These are phyloP conservation scores for Drosophila niveifrons DNA, from an alignment of 2,888 invertebrate genomes.

Conservation along the genomic window DNA sequence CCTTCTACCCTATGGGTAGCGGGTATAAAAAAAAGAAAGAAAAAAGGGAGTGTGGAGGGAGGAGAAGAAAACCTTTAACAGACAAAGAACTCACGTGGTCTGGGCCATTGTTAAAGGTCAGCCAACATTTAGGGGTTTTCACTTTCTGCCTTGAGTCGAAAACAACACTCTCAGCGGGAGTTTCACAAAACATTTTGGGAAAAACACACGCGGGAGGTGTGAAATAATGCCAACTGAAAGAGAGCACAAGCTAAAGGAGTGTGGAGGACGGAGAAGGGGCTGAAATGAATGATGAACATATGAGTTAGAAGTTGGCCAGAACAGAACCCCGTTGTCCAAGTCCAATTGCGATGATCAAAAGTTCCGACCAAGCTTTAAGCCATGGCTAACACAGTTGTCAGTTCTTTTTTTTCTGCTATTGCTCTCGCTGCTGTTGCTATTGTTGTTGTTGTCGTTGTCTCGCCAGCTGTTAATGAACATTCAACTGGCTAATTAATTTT, in stretches of 20 bases:
- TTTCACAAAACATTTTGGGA: slow-evolving; percentile 6
- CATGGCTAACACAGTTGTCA: slow-evolving; percentile 73
- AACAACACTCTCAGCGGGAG: slow-evolving; percentile 53
- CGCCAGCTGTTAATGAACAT: slow-evolving; percentile 80
- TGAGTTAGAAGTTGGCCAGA: slow-evolving; percentile 24
- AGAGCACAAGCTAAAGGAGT: background rate
- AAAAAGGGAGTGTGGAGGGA: slow-evolving; percentile 15
- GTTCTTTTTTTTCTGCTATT: slow-evolving; percentile 35
- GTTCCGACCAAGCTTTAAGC: slow-evolving; percentile 51
- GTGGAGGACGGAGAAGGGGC: background rate
- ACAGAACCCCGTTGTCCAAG: slow-evolving; percentile 19
- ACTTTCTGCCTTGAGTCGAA: slow-evolving; percentile 55
- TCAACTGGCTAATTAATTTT: slow-evolving; percentile 82
- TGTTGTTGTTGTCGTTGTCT: slow-evolving; percentile 33
- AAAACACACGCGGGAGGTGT: slow-evolving; percentile 57
- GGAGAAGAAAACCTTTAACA: slow-evolving; percentile 13
- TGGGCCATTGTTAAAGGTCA: slow-evolving; percentile 72
- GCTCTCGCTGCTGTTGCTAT: slow-evolving; percentile 28
- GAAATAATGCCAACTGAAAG: slow-evolving; percentile 42
- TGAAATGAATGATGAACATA: slow-evolving; percentile 64
- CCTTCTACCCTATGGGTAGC: too few species aligned
- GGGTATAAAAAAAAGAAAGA: slow-evolving; percentile 21
- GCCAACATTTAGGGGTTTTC: slow-evolving; percentile 63
- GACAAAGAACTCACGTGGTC: slow-evolving; percentile 63
- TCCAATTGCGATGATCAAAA: slow-evolving; percentile 52